phyloP scores from a whole-genome alignment of 1,140 invertebrate species.

The Globodera ellingtonae region DNA sequence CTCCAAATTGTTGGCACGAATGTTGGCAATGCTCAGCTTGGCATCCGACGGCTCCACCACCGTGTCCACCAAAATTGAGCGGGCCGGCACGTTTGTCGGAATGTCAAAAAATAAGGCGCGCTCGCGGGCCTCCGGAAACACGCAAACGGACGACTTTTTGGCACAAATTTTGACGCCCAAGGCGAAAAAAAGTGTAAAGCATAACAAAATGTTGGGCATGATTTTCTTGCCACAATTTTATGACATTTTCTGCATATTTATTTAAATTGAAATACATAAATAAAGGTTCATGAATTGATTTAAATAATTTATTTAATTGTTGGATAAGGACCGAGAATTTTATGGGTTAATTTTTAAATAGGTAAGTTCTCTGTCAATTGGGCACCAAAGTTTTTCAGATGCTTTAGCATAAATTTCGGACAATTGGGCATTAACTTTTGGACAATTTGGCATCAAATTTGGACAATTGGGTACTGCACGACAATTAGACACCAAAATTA shows the following conservation, averaged over 20 bases:
- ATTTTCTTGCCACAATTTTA: background rate
- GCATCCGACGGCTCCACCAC: conserved; percentile 61
- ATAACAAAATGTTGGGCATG: background rate
- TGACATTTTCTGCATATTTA: background rate
- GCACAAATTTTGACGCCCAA: background rate
- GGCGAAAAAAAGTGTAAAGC: background rate
- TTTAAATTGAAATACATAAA: background rate
- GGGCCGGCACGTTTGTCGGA: conserved; percentile 43
- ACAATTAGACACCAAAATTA: too few relatives aligned
- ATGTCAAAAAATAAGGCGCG: conserved; percentile 61
- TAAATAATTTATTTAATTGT: too few relatives aligned
- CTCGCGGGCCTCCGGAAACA: conserved; percentile 52
- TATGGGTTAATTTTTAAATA: too few relatives aligned
- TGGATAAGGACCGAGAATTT: too few relatives aligned
- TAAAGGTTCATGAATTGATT: background rate
- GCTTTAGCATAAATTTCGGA: too few relatives aligned
- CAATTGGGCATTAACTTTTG: too few relatives aligned
- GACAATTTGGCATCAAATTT: too few relatives aligned
- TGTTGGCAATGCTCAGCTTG: conserved; percentile 41
- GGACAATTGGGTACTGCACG: too few relatives aligned
- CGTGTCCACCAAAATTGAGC: conserved; percentile 55
- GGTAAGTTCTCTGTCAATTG: too few relatives aligned
- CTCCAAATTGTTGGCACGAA: conserved; percentile 56
- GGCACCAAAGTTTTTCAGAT: too few relatives aligned
- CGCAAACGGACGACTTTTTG: conserved; percentile 25